Evolutionary conservation across 1,140 invertebrate species (phyloP).

Genomic region (Acromyrmex echinatior): DNA sequence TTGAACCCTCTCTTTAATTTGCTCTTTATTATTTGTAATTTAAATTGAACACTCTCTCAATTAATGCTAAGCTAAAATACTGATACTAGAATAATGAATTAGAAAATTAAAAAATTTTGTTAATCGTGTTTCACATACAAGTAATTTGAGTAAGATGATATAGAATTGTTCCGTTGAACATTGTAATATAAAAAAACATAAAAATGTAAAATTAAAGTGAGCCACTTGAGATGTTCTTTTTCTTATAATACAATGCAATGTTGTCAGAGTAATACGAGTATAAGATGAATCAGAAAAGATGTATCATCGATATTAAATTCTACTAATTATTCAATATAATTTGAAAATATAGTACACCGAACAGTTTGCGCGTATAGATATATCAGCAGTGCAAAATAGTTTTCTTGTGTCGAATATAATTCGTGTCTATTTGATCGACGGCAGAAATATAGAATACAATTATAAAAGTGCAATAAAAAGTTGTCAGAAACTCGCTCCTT

Average conservation of each 20-base stretch:
- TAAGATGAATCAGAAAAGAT: not conserved
- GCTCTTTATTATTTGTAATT: too few relatives aligned
- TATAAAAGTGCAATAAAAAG: conserved; percentile 35
- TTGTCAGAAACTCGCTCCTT: conserved; percentile 25
- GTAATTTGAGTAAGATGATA: not conserved
- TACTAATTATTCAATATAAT: conserved; percentile 18
- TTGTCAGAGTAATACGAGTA: not conserved
- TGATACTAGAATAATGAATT: too few relatives aligned
- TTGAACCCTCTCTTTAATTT: too few relatives aligned
- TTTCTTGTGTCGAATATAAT: conserved; percentile 19
- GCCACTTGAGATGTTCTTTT: not conserved
- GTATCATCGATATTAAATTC: conserved; percentile 13
- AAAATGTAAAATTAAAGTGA: not conserved
- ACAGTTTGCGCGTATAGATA: not conserved
- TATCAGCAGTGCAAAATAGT: conserved; percentile 5
- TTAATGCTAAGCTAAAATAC: too few relatives aligned
- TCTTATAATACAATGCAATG: not conserved
- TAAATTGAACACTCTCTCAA: too few relatives aligned
- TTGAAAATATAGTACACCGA: conserved; percentile 33
- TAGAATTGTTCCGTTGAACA: not conserved
- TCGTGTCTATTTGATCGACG: conserved; percentile 20
- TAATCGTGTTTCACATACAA: too few relatives aligned
- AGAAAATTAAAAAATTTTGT: too few relatives aligned
- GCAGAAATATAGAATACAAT: conserved; percentile 37
- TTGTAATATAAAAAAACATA: not conserved